phyloP scores from a whole-genome alignment of 2,888 invertebrate genomes.

The Lasioglossum vierecki region DNA sequence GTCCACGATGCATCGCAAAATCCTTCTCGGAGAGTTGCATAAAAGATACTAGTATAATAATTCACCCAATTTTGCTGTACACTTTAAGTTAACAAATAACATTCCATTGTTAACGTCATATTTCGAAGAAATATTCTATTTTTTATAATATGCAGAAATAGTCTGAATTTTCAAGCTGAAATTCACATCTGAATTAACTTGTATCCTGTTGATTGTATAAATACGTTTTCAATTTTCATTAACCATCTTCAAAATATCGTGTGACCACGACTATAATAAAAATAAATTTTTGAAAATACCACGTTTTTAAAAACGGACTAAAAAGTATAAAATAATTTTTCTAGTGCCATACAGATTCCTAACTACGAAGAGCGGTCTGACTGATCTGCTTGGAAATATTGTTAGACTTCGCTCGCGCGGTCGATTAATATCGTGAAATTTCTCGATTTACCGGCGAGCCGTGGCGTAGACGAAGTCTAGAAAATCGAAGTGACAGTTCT shows the following conservation, averaged over 20 bases:
- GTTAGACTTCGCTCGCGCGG: constrained; percentile 66
- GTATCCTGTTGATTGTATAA: neutral
- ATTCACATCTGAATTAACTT: neutral
- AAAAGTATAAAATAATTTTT: too few species aligned
- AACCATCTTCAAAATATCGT: neutral
- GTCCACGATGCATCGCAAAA: too few species aligned
- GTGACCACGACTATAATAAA: neutral
- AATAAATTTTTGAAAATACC: too few species aligned
- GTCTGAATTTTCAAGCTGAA: neutral
- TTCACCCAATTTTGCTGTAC: too few species aligned
- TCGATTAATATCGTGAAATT: constrained; percentile 74
- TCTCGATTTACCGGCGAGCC: constrained; percentile 63
- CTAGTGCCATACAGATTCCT: too few species aligned
- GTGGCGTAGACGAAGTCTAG: constrained; percentile 8
- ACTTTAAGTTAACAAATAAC: neutral
- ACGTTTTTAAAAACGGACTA: too few species aligned
- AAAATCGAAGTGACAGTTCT: constrained; percentile 11
- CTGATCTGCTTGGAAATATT: constrained; percentile 61
- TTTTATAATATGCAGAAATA: neutral
- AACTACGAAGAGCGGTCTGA: constrained; percentile 13
- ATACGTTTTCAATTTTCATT: neutral
- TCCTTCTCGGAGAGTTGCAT: too few species aligned
- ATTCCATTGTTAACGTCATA: neutral
- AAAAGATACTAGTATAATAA: too few species aligned
- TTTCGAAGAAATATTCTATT: too few species aligned